phyloP scores from a whole-genome alignment of 2,888 invertebrate species.

The Miltochrista miniata region DNA sequence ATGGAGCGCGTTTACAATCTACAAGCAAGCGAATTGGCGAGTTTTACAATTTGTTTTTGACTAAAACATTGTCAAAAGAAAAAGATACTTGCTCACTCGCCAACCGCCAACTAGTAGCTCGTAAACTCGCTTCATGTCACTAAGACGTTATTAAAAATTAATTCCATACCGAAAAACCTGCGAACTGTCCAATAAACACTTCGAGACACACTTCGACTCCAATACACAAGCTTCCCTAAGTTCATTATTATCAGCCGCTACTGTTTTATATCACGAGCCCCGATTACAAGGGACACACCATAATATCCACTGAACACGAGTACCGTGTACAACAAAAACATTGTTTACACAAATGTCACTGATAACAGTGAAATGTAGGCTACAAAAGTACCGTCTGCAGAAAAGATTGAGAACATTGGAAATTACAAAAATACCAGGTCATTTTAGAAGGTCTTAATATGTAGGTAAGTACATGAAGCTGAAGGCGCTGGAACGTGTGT shows the following conservation, averaged over 20 bases:
- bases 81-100: too few species aligned
- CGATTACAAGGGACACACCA: neutral
- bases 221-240: slow-evolving; percentile 17
- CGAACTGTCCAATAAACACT: slow-evolving; percentile 30
- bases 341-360: slow-evolving; percentile 23
- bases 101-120: too few species aligned
- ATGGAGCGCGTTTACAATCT: too few species aligned
- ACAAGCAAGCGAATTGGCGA: too few species aligned
- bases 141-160: too few species aligned
- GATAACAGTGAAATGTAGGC: slow-evolving; percentile 31
- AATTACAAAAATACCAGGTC: too few species aligned
- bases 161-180: slow-evolving; percentile 30
- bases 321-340: slow-evolving; percentile 1
- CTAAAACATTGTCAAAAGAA: too few species aligned
- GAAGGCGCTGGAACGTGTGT: too few species aligned
- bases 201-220: slow-evolving; percentile 23
- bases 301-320: slow-evolving; percentile 13
- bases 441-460: too few species aligned
- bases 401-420: neutral
- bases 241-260: slow-evolving; percentile 9
- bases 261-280: neutral
- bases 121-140: too few species aligned
- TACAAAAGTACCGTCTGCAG: slow-evolving; percentile 16
- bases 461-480: too few species aligned
- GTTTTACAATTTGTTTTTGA: too few species aligned